These are phyloP conservation scores for Zonitis immaculata DNA, from an alignment of 2,888 invertebrate species.

Conservation along the genomic window DNA sequence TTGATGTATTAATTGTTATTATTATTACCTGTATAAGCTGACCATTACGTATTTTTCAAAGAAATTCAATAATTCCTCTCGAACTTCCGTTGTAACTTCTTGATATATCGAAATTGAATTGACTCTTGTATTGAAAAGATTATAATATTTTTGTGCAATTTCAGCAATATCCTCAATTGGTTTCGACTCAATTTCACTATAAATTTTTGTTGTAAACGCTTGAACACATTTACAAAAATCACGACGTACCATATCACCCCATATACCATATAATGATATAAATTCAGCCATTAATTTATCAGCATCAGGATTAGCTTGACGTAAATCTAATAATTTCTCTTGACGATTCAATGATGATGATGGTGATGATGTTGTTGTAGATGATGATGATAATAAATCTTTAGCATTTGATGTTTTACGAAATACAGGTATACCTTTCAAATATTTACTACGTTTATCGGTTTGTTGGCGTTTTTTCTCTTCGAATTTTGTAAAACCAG, in stretches of 20 bases:
- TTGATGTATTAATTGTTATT: background rate
- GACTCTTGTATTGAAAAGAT: constrained; percentile 69
- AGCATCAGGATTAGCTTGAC: constrained; percentile 51
- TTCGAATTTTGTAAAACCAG: constrained; percentile 76
- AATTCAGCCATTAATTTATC: constrained; percentile 49
- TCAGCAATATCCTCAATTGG: constrained; percentile 84
- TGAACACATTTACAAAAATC: constrained; percentile 67
- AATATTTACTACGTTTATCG: constrained; percentile 67
- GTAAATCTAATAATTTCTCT: constrained; percentile 42
- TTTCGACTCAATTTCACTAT: constrained; percentile 56
- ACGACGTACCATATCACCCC: constrained; percentile 52
- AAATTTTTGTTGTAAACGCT: constrained; percentile 60
- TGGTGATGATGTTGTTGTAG: background rate
- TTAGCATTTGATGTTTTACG: constrained; percentile 62
- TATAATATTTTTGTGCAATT: constrained; percentile 86
- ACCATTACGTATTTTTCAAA: constrained; percentile 93
- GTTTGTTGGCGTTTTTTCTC: constrained; percentile 76
- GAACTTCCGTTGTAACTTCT: constrained; percentile 64
- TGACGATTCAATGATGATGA: constrained; percentile 30
- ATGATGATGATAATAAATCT: constrained; percentile 47
- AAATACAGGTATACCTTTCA: constrained; percentile 64
- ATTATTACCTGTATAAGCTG: constrained; percentile 69
- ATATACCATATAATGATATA: constrained; percentile 41
- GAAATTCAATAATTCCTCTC: constrained; percentile 82
- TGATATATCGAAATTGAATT: constrained; percentile 61